Evolutionary conservation across 2,113 vertebrate genomes (phyloP), one percentile per base, ranked within the genome.

Genomic region (Cyprinodon brontotheroides): DNA sequence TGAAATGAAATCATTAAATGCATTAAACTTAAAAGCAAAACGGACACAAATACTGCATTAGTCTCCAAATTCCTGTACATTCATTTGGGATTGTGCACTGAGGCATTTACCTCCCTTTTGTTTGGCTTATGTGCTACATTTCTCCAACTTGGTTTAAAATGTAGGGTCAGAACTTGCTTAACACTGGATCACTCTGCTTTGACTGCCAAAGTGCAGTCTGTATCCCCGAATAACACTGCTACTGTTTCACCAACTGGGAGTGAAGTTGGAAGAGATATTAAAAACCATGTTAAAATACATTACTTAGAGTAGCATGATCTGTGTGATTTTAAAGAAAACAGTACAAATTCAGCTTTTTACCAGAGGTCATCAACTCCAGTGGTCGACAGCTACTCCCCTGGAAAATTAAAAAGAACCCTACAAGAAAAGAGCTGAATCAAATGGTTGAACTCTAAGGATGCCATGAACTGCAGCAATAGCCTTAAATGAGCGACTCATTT

Each of bases 121-220:
- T 84, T 71, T 78, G 77, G 72, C 36, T 82, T 59, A 41, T 81
- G 80, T 81, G 82, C 72, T 84, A 87, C 78, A 70, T 85, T 77
- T 80, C 20, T 74, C 72, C 29, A 36, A 48, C 50, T 20, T 20
- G 17, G 6, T 53, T 53, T 53, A 14, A 17, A 53, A 17, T 6
- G 14, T 2, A 6, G 4, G 17, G 17, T 20, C 7, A 53, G 50
- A 53, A 17, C 50, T 53, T 53, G 50, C 14, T 53, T 53, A 6
- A 53, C 1, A 53, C 17, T 6, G 5, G 48, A 48, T 48, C 47
- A 14, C 15, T 50, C 47, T 50, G 47, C 13, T 50, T 50, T 50
- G 47, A 50, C 13, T 1, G 47, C 14, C 47, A 50, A 50, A 17
- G 47, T 50, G 47, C 47, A 53, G 17, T 17, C 50, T 53, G 5